Base-by-base conservation (phyloP, 2,888 invertebrate species). In the Bombylius discolor region DNA sequence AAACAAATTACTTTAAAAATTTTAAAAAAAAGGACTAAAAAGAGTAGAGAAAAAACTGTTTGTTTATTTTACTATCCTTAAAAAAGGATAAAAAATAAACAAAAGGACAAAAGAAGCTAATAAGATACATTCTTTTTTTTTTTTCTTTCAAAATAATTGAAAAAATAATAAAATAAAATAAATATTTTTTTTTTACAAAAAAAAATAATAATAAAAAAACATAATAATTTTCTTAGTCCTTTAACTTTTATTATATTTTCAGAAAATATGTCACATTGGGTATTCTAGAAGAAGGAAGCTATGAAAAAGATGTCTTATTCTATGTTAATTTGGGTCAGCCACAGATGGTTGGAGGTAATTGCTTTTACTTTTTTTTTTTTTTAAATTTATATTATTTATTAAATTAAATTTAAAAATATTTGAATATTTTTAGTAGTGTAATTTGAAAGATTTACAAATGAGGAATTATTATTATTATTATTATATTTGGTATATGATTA, bases 271-370 rank as follows among this genome's bases (percentile, higher is more conserved):
- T 99, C 68, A 80, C 83, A 52, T 77, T 98, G 61, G 85, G 85
- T 65, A 92, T 99, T 61, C 82, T 91, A 63, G 97, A 99, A 77
- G 95, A 96, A 70, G 97, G 98, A 76, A 94, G 95, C 69, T 98
- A 98, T 73, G 96, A 98, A 75, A 95, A 98, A 73, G 91, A 94
- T 69, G 92, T 95, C 42, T 80, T 88, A 32, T 94, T 99, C 75
- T 92, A 87, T 75, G 87, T 98, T 13, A 89, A 94, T 70, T 77
- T 99, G 34, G 92, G 89, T 9, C 88, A 90, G 64, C 98, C 98
- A 13, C 83, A 85, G 68, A 81, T 89, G 71, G 80, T 89, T 64
- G 89, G 89, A 79, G 91, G 92, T 92, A 82, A 83, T 79, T 56
- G 49, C 33, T 58, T 33, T 48, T 23, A 4, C 32, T 39, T 44